Evolutionary conservation across 2,113 vertebrate genomes (phyloP).

Genomic region (Callocephalon fimbriatum): DNA sequence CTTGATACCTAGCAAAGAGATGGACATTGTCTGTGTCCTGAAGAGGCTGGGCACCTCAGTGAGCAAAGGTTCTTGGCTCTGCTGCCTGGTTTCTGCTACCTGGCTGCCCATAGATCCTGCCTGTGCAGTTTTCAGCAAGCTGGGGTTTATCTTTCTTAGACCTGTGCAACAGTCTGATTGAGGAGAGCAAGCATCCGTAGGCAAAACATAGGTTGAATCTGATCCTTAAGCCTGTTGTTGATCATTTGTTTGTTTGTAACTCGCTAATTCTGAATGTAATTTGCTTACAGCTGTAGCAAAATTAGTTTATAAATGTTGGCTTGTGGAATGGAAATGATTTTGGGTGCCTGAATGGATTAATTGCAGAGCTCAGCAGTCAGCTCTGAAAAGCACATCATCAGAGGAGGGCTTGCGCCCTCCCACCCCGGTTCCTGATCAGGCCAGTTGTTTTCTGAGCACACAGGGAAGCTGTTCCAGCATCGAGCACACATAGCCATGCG

Average conservation of each 20-base stretch:
- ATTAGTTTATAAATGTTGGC: constrained; percentile 9
- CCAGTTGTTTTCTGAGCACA: background rate
- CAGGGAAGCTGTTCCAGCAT: background rate
- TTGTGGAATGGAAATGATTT: background rate
- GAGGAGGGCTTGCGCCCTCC: background rate
- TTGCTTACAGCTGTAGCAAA: constrained; percentile 22
- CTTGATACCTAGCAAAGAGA: background rate
- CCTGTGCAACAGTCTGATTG: background rate
- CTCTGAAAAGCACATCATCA: constrained; percentile 1
- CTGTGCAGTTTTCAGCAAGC: background rate
- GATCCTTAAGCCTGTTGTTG: background rate
- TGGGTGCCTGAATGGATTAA: constrained; percentile 11
- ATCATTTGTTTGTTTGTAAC: background rate
- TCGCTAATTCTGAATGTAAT: background rate
- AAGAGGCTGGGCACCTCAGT: background rate
- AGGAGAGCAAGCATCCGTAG: background rate
- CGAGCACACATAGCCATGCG: accelerated
- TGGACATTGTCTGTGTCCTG: background rate
- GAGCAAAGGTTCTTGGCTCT: background rate
- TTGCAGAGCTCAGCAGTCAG: background rate
- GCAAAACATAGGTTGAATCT: background rate
- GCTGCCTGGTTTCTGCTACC: background rate
- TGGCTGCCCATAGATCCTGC: background rate
- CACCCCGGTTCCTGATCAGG: background rate
- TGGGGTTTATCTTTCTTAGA: background rate